Evolutionary conservation across 2,113 vertebrate species (phyloP), one percentile per base, ranked within the genome.

Genomic region (Coptodon rendalli): DNA sequence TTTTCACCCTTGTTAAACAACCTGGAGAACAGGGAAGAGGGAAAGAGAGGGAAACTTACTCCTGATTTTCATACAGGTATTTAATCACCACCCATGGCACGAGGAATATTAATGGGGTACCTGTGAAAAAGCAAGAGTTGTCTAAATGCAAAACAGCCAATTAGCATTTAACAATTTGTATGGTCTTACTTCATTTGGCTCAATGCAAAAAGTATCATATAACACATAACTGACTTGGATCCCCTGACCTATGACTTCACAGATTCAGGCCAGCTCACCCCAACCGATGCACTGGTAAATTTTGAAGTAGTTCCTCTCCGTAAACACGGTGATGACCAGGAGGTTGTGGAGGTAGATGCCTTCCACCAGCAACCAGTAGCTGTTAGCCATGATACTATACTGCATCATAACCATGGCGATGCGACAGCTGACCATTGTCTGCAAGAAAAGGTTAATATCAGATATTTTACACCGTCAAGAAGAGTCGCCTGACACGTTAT

Each of bases 361-460:
- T 93, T 99, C 99, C 94, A 99, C 98, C 97, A 99, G 96, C 80
- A 99, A 95, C 99, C 99, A 99, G 96, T 98, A 99, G 96, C 98
- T 99, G 93, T 99, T 99, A 81, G 98, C 98, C 53, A 97, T 97
- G 93, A 99, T 97, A 7, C 98, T 98, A 91, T 99, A 99, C 89
- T 99, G 99, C 99, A 99, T 99, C 97, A 99, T 97, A 91, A 98
- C 97, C 80, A 98, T 96, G 36, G 98, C 98, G 54, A 98, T 93
- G 17, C 98, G 97, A 88, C 99, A 99, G 91, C 97, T 96, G 14
- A 98, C 84, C 0, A 96, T 97, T 6, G 97, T 97, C 98, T 99
- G 95, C 45, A 86, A 89, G 22, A 81, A 52, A 10, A 56, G 14
- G 17, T 66, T 84, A 61, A 7, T n/a, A 48, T 71, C 16, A 85